These are phyloP conservation scores for Campaea margaritaria DNA, from an alignment of 2,888 invertebrate genomes.

Conservation along the genomic window DNA sequence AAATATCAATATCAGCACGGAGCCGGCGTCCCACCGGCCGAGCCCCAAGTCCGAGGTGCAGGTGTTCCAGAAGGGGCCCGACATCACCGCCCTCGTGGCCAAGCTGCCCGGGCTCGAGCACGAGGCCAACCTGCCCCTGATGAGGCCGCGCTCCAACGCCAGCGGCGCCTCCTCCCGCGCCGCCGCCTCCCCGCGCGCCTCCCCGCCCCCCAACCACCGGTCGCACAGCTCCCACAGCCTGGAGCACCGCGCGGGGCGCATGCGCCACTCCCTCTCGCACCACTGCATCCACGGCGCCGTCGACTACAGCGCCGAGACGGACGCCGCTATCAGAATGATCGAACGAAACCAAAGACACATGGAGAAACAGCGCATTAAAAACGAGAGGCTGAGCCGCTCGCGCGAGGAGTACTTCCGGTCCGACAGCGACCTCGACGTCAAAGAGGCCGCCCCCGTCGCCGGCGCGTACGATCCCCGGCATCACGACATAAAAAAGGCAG, in stretches of 20 bases:
- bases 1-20: conserved; percentile 89
- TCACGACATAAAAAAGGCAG: conserved; percentile 71
- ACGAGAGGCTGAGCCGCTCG: conserved; percentile 70
- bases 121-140: conserved; percentile 72
- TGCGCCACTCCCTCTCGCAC: conserved; percentile 78
- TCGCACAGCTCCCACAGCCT: conserved; percentile 79
- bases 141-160: conserved; percentile 83
- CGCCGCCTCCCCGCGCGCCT: conserved; percentile 67
- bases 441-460: conserved; percentile 53
- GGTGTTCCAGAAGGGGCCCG: conserved; percentile 92
- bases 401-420: conserved; percentile 77
- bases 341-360: conserved; percentile 86
- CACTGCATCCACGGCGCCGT: conserved; percentile 75
- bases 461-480: conserved; percentile 58
- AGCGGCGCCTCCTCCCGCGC: conserved; percentile 86
- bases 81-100: conserved; percentile 90
- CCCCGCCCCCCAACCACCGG: conserved; percentile 60
- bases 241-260: conserved; percentile 73
- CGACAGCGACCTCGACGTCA: conserved; percentile 71
- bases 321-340: conserved; percentile 84
- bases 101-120: conserved; percentile 86
- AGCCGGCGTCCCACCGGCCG: conserved; percentile 69
- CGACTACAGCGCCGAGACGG: conserved; percentile 86
- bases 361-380: conserved; percentile 83
- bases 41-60: conserved; percentile 84